Base-by-base conservation (phyloP, 2,797 vertebrate species). In the Spheniscus humboldti region DNA sequence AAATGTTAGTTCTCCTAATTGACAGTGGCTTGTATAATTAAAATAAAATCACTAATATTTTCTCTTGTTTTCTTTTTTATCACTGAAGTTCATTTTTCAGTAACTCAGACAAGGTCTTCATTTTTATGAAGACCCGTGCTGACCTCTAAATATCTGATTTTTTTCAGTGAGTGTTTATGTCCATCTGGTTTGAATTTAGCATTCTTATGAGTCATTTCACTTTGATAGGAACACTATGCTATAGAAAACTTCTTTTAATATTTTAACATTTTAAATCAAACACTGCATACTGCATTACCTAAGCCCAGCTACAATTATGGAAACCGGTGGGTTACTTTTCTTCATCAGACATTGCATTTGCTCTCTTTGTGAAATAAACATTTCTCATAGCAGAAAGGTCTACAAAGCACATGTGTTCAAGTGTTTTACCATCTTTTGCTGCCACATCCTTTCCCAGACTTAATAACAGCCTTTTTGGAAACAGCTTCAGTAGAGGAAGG, bases 101-200 rank as follows among this genome's bases (percentile, higher is more conserved):
- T 92, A 96, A 97, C 92, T 94, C 97, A 97, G 98, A 97, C 97
- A 97, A 98, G 97, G 97, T 97, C 97, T 98, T 98, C 97, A 96
- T 98, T 98, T 98, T 98, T 97, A 98, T 96, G 96, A 97, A 98
- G 98, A 98, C 97, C 98, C 96, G 96, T 45, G 80, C 88, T 98
- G 98, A 98, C 98, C 98, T 96, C 96, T 94, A 97, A 98, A 97
- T 98, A 98, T 98, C 97, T 96, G 96, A 98, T 95, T 97, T 97
- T 97, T 97, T 93, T 94, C 92, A 94, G 96, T 97, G 97, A 98
- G 96, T 98, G 96, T 98, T 98, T 98, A 97, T 97, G 96, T 97
- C 98, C 98, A 98, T 98, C 98, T 98, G 98, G 98, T 98, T 98
- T 98, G 98, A 98, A 98, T 98, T 98, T 98, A 97, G 92, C 95